Conservation (phyloP, 2,888 invertebrate species). For the Aradus depressus region DNA sequence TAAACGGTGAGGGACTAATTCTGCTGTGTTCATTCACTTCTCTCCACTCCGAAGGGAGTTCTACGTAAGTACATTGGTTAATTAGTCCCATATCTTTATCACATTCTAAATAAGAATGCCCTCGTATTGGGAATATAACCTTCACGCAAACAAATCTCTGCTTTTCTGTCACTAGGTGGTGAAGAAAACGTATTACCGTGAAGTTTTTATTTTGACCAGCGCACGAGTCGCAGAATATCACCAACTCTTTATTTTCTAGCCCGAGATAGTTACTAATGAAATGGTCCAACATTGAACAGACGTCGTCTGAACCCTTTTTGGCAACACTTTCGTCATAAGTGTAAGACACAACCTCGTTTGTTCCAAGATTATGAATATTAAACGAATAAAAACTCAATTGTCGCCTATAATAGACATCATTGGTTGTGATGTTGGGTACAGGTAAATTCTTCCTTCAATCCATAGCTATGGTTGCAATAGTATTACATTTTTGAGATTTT, state of each 20-base stretch:
- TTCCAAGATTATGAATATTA: constrained; percentile 18
- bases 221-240: constrained; percentile 19
- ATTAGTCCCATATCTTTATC: constrained; percentile 20
- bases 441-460: constrained; percentile 22
- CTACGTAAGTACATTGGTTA: constrained; percentile 3
- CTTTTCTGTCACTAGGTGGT: constrained; percentile 12
- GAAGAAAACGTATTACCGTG: constrained; percentile 16
- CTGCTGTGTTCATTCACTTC: constrained; percentile 7
- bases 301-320: constrained; percentile 20
- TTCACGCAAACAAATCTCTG: constrained; percentile 11
- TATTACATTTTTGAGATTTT: constrained; percentile 6
- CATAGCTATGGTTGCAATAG: constrained; percentile 17
- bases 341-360: constrained; percentile 14
- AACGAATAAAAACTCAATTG: constrained; percentile 18
- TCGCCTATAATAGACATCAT: constrained; percentile 22
- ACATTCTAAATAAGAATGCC: constrained; percentile 23
- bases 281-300: constrained; percentile 13
- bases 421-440: too few relatives aligned
- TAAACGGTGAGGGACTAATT: constrained; percentile 10
- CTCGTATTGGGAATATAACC: constrained; percentile 19
- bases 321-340: constrained; percentile 17
- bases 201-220: constrained; percentile 22
- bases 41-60: constrained; percentile 11
- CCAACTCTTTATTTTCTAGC: constrained; percentile 2
- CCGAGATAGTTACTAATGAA: constrained; percentile 10